Conservation (phyloP, 30 jellyfish, hydroid and myxozoan species). For the Aurelia coerulea region DNA sequence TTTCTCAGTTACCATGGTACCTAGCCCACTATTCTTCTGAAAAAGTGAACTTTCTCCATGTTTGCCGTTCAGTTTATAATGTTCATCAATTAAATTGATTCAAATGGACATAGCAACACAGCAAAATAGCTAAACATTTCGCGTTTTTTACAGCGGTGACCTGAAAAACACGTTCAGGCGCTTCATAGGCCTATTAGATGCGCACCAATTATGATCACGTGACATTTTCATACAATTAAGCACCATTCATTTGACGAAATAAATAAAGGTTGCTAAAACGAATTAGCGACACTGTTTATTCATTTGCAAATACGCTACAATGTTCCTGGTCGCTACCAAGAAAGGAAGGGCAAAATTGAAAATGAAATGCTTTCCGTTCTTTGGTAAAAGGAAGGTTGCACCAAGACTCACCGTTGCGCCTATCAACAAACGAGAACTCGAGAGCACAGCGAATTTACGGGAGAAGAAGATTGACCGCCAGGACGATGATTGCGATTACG, state of each 20-base stretch:
- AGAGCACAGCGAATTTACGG: too few species aligned
- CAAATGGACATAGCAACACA: too few species aligned
- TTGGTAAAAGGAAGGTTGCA: not conserved
- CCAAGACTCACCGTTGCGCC: not conserved
- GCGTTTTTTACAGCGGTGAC: too few species aligned
- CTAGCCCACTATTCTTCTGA: too few species aligned
- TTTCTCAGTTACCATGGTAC: too few species aligned
- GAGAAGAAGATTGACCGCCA: not conserved
- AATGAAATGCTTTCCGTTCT: conserved; percentile 4
- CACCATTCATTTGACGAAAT: not conserved
- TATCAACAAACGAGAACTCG: not conserved
- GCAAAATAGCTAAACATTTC: too few species aligned
- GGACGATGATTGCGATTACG: not conserved
- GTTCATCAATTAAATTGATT: too few species aligned
- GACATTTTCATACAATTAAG: not conserved
- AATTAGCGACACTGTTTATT: not conserved
- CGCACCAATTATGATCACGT: too few species aligned
- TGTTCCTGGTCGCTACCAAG: not conserved
- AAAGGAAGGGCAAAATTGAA: not conserved
- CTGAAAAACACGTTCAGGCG: too few species aligned
- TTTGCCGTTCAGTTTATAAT: too few species aligned
- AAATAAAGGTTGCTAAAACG: not conserved
- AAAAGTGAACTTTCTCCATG: too few species aligned
- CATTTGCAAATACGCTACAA: not conserved
- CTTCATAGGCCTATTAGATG: too few species aligned